Conservation (phyloP, 2,113 vertebrate species). For the Pithys albifrons region DNA sequence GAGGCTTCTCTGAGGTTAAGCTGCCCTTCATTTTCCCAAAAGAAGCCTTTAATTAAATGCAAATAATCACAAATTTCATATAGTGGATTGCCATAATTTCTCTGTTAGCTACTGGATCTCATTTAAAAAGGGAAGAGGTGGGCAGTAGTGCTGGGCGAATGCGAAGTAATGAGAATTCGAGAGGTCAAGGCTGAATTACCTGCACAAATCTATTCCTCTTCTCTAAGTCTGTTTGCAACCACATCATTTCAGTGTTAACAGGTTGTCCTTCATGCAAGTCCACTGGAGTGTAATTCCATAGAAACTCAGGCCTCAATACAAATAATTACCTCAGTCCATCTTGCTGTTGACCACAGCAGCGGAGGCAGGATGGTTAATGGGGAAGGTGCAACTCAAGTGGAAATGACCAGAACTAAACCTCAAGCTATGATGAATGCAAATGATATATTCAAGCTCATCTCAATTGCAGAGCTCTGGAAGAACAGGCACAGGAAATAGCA, state of each 20-base stretch:
- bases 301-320: conserved; percentile 13
- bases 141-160: neutral
- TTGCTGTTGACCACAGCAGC: neutral
- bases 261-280: conserved; percentile 39
- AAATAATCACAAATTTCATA: conserved; percentile 74
- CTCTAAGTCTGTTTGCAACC: conserved; percentile 2
- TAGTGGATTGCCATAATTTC: conserved; percentile 57
- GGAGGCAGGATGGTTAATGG: neutral
- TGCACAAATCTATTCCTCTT: neutral
- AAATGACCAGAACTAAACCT: conserved; percentile 47
- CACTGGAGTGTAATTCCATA: conserved; percentile 7
- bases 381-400: conserved; percentile 28
- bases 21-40: conserved; percentile 67
- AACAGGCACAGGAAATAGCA: neutral
- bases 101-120: conserved; percentile 37
- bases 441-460: neutral
- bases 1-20: conserved; percentile 67
- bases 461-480: conserved; percentile 13
- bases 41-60: conserved; percentile 73
- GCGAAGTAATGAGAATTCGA: conserved; percentile 5
- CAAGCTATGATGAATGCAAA: neutral
- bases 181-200: conserved; percentile 44
- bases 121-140: conserved; percentile 43
- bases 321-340: conserved; percentile 55
- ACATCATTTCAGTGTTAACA: conserved; percentile 35